Evolutionary conservation across 2,888 invertebrate genomes (phyloP).

Genomic region (Apamea epomidion): DNA sequence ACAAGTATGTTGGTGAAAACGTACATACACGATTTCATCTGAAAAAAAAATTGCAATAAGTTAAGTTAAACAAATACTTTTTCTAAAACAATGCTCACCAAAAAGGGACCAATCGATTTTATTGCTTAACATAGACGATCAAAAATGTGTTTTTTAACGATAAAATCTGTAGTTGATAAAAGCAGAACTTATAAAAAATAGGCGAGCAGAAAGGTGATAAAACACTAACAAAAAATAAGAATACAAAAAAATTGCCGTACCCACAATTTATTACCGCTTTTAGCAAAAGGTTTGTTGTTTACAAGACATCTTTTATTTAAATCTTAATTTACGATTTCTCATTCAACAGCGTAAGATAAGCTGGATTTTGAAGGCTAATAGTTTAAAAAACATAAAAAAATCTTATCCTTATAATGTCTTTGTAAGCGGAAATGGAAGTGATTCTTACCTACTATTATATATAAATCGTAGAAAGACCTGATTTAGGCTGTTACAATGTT

Average conservation of each 20-base stretch:
- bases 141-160: constrained; percentile 57
- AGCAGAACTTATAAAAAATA: constrained; percentile 71
- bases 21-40: neutral
- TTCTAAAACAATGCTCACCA: neutral
- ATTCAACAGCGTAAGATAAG: constrained; percentile 84
- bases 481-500: neutral
- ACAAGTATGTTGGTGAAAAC: neutral
- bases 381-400: constrained; percentile 67
- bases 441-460: constrained; percentile 42
- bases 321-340: constrained; percentile 87
- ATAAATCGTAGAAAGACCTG: constrained; percentile 25
- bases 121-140: constrained; percentile 48
- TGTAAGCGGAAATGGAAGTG: constrained; percentile 67
- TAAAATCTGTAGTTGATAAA: constrained; percentile 70
- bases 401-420: constrained; percentile 57
- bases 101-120: constrained; percentile 30
- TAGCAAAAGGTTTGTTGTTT: constrained; percentile 89
- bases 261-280: constrained; percentile 86
- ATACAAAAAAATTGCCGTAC: constrained; percentile 72
- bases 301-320: constrained; percentile 88
- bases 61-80: neutral
- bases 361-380: constrained; percentile 75
- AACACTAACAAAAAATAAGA: constrained; percentile 65
- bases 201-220: constrained; percentile 76
- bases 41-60: neutral